Evolutionary conservation across 1,140 invertebrate species (phyloP), one percentile per base, ranked within the genome.

Genomic region (Papilio polyxenes): DNA sequence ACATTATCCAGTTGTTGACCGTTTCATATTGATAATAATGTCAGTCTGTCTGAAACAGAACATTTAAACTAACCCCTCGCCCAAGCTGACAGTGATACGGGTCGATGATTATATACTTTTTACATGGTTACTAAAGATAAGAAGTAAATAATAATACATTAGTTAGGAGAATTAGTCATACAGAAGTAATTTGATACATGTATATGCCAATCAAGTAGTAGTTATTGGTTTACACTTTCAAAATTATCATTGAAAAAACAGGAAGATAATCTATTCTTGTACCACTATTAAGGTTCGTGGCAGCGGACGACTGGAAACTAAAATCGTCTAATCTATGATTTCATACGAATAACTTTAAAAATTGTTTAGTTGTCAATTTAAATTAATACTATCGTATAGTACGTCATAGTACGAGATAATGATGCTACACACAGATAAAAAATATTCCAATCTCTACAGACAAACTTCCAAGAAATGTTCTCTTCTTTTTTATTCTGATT

Each of bases 401-500:
- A 5, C 31, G 62, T 65, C 23, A 31, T 31, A 31, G 23, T 31
- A 31, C 23, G 23, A 31, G 23, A 20, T 62, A 65, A 65, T 65
- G 10, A 11, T 72, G 13, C 3, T 72, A 72, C 20, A 23, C 23
- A 31, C 11, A 17, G 15, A 40, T 37, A 72, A 11, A 72, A 72
- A 72, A 17, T 17, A 72, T 72, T 17, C 31, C 65, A 17, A 17
- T 72, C 31, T 15, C 11, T 37, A 37, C 6, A 37, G 62, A 59
- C 31, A 23, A 37, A 72, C 31, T 72, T 65, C 11, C 31, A 72
- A 72, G 65, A 72, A 37, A 15, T 72, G 13, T 72, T 37, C 31
- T 72, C 65, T 72, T 31, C 62, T 72, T 72, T 72, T 72, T 72
- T 15, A 37, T 72, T 37, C 65, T 72, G 65, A 72, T 72, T 17